These are phyloP conservation scores for Myocastor coypus DNA, from an alignment of 2,113 vertebrate genomes.

Conservation along the genomic window DNA sequence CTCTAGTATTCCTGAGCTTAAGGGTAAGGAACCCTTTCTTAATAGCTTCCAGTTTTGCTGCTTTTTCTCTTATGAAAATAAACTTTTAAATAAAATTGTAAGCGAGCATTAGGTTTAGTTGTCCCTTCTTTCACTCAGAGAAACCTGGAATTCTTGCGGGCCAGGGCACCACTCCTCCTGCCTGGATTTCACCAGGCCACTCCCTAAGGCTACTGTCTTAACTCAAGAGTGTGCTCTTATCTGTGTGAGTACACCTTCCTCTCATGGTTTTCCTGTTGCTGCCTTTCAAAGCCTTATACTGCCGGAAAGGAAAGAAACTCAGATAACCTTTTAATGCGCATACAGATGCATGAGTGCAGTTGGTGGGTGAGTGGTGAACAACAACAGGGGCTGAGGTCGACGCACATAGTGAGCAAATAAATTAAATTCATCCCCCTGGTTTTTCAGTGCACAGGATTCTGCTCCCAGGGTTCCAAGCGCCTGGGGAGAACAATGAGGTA, in stretches of 20 bases:
- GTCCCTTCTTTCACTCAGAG: constrained; percentile 30
- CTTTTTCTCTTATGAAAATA: background rate
- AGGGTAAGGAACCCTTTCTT: background rate
- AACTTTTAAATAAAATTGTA: background rate
- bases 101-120: background rate
- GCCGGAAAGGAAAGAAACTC: background rate
- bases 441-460: background rate
- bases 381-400: background rate
- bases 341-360: constrained; percentile 21
- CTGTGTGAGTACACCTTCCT: constrained; percentile 2
- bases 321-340: background rate
- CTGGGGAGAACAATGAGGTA: constrained; percentile 6
- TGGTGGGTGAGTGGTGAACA: background rate
- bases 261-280: background rate
- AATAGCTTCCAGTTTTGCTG: background rate
- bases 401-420: constrained; percentile 64
- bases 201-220: background rate
- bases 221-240: background rate
- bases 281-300: background rate
- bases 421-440: constrained; percentile 25
- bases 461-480: background rate
- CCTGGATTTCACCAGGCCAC: background rate
- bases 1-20: constrained; percentile 7
- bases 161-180: background rate
- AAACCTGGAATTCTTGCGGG: constrained; percentile 17